Base-by-base conservation (phyloP, 2,888 invertebrate species). In the Autographa pulchrina region DNA sequence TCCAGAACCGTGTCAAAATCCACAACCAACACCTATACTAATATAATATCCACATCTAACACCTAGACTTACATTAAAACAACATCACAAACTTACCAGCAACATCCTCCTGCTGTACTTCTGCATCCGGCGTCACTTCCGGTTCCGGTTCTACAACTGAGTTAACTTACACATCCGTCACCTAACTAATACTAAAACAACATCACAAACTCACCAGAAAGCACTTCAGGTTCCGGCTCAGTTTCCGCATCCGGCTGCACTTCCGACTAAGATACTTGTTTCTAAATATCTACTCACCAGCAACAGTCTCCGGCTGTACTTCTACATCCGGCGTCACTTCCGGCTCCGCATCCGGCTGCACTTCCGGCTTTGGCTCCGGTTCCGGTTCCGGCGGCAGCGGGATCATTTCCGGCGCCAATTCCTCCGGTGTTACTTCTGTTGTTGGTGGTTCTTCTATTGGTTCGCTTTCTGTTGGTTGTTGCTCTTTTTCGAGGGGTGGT, bases 1-100 rank as follows among this genome's bases (percentile, higher is more conserved):
- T 76, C 0, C 80, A 80, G 8, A 77, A 11, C 0, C 80, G 71
- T 11, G 13, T 77, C 77, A n/a, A n/a, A n/a, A n/a, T n/a, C n/a
- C n/a, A n/a, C n/a, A n/a, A n/a, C n/a, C n/a, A n/a, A n/a, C n/a
- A n/a, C n/a, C n/a, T n/a, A n/a, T n/a, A n/a, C n/a, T n/a, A n/a
- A n/a, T n/a, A n/a, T n/a, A n/a, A n/a, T n/a, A n/a, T 43, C 16
- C 43, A 5, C 43, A 43, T 43, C 41, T 14, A 14, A 8, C 14
- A 8, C 2, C 38, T 2, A 9, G n/a, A 38, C 38, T 38, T 11
- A 38, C 2, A 2, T 38, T 9, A 43, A 16, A 43, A 16, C 16
- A 43, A 0, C 41, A 41, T 13, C 0, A 41, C 13, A 11, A 41
- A 41, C 41, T 41, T 13, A 41, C 43, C 43, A 43, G 5, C 43